A percentile compares a stretch with the other conserved stretches of the same genome.
Conservation (phyloP, 2,888 invertebrate species). For the Phragmatobia fuliginosa region DNA sequence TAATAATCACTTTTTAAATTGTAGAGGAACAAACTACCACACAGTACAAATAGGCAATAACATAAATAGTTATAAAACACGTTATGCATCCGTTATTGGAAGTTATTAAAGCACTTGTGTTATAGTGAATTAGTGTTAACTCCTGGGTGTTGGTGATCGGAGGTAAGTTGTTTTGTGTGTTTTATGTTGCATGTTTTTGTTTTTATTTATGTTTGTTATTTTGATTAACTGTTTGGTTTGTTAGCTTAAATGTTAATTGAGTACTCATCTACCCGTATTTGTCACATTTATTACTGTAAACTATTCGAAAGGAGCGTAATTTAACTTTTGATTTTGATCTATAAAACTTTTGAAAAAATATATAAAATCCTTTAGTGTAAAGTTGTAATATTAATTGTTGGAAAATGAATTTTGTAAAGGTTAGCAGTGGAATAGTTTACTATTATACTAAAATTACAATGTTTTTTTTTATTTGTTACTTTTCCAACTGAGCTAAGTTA, state of each 20-base stretch:
- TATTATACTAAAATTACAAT: too few relatives aligned
- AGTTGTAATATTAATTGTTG: too few relatives aligned
- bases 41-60: neutral
- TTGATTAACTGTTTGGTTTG: neutral
- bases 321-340: neutral
- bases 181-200: conserved; percentile 39
- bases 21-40: too few relatives aligned
- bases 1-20: neutral
- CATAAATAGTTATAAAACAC: neutral
- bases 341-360: neutral
- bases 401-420: too few relatives aligned
- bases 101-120: conserved; percentile 22
- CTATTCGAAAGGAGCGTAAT: neutral
- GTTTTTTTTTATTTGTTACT: too few relatives aligned
- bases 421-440: too few relatives aligned
- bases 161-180: conserved; percentile 35
- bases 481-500: too few relatives aligned
- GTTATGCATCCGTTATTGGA: neutral
- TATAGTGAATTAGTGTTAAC: conserved; percentile 35
- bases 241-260: neutral
- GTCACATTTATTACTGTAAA: neutral
- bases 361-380: neutral
- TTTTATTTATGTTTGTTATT: neutral
- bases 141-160: conserved; percentile 29
- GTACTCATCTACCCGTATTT: too few relatives aligned